Conservation (phyloP, 1,140 invertebrate genomes). For the Triops cancriformis region DNA sequence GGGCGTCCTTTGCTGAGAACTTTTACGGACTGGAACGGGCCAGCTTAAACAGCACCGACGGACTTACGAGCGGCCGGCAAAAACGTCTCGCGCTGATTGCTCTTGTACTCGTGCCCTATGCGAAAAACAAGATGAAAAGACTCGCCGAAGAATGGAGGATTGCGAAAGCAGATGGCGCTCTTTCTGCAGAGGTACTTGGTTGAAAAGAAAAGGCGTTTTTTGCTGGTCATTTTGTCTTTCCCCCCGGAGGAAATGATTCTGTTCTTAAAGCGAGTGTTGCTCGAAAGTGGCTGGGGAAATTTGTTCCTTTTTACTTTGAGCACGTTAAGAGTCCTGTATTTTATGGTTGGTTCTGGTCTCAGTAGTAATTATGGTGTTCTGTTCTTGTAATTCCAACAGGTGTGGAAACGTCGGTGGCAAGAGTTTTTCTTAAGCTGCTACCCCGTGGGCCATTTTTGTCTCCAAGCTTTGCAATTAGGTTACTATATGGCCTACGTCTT, state of each 20-base stretch:
- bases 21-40: slow-evolving; percentile 4
- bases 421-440: not conserved
- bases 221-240: no score
- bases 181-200: not conserved
- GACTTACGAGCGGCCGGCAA: not conserved
- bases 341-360: not conserved
- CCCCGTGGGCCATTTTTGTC: not conserved
- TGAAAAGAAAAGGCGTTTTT: not conserved
- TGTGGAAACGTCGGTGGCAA: not conserved
- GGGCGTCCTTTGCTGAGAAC: not conserved
- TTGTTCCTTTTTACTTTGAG: no score
- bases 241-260: no score
- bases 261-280: no score
- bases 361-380: not conserved
- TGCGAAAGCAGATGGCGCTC: not conserved
- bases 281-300: no score
- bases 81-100: not conserved
- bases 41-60: not conserved
- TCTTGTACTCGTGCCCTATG: not conserved
- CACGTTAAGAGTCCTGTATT: no score
- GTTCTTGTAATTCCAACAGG: not conserved
- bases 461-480: not conserved
- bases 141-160: not conserved
- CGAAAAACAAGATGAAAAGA: not conserved
- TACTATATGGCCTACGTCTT: not conserved